A percentile compares a stretch with the other conserved stretches of the same genome.
These are phyloP conservation scores for Lethrus apterus DNA, from an alignment of 1,140 invertebrate genomes.

Conservation along the genomic window DNA sequence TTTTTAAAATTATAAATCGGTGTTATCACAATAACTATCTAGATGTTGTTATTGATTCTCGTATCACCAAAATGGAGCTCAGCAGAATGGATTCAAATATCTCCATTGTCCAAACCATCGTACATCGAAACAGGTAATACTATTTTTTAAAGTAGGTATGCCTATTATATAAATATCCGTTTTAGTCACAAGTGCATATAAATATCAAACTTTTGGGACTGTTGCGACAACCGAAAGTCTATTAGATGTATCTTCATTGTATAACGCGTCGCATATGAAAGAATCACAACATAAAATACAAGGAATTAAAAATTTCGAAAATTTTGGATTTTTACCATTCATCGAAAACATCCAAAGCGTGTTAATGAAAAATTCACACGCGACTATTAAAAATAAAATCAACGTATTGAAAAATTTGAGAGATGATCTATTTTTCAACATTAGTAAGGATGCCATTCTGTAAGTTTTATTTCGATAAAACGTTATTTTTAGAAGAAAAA, in stretches of 20 bases:
- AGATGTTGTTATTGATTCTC: background rate
- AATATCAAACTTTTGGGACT: background rate
- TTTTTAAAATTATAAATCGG: background rate
- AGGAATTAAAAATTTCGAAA: background rate
- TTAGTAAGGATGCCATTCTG: slow-evolving; percentile 43
- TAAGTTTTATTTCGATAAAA: slow-evolving; percentile 10
- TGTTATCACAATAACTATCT: too few species aligned
- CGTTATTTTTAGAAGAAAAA: slow-evolving; percentile 26
- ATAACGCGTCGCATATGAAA: background rate
- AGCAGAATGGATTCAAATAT: slow-evolving; percentile 8
- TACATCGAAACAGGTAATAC: background rate
- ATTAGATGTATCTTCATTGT: background rate
- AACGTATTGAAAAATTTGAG: slow-evolving; percentile 48
- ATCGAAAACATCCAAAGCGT: slow-evolving; percentile 46
- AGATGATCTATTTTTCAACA: slow-evolving; percentile 47
- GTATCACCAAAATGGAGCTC: background rate
- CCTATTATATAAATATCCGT: background rate
- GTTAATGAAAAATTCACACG: slow-evolving; percentile 46
- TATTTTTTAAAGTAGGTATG: background rate
- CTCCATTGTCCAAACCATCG: background rate
- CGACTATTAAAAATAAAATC: slow-evolving; percentile 49
- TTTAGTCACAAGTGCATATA: background rate
- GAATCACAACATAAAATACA: background rate
- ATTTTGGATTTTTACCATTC: slow-evolving; percentile 32
- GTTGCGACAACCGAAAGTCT: background rate